Conservation (phyloP, 2,113 vertebrate species). For the Crotalus helleri region DNA sequence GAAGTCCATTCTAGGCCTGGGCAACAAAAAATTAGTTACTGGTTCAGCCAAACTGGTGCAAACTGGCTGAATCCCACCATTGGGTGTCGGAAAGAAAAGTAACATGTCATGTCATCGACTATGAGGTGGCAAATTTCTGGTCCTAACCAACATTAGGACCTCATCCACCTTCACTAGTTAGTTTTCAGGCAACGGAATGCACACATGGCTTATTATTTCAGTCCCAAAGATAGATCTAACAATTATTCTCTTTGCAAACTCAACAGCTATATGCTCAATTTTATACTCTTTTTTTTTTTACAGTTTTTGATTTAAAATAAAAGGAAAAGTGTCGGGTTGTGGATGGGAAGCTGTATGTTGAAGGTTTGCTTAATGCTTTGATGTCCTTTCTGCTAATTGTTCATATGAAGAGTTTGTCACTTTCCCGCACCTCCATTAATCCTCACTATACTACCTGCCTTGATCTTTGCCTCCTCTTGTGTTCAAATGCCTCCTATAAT, state of each 20-base stretch:
- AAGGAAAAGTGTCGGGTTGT: neutral
- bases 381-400: neutral
- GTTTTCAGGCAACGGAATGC: neutral
- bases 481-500: neutral
- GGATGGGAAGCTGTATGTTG: neutral
- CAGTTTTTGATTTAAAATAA: constrained; percentile 23
- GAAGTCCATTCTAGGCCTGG: too few species aligned
- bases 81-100: neutral
- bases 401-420: constrained; percentile 2
- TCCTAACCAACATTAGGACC: neutral
- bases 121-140: neutral
- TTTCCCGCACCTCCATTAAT: constrained; percentile 3
- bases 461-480: neutral
- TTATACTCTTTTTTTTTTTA: neutral
- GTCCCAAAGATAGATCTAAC: neutral
- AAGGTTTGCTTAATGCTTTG: constrained; percentile 29
- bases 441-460: neutral
- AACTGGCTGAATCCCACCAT: too few species aligned
- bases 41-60: too few species aligned
- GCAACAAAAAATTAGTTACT: too few species aligned
- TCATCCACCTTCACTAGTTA: neutral
- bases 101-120: neutral
- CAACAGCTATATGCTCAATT: neutral
- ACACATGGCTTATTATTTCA: neutral
- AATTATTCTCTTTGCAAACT: neutral